phyloP scores from a whole-genome alignment of 2,888 invertebrate genomes.

The Eupithecia exiguata region DNA sequence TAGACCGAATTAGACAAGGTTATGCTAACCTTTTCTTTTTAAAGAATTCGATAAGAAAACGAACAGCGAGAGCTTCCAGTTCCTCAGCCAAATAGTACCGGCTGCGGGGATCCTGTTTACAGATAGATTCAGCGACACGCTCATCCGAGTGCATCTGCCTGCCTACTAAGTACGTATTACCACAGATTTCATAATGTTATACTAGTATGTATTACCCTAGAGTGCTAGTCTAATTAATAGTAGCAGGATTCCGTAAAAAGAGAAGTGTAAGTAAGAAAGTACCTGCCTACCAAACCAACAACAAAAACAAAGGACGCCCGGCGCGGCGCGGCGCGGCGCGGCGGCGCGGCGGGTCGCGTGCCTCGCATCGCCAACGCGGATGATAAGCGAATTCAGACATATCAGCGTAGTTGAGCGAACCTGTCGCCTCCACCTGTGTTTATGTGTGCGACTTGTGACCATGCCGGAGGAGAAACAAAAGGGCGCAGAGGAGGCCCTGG shows the following conservation, averaged over 20 bases:
- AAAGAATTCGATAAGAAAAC: too few relatives aligned
- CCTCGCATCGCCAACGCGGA: neutral
- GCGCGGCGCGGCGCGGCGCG: too few relatives aligned
- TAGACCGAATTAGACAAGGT: too few relatives aligned
- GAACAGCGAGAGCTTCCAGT: too few relatives aligned
- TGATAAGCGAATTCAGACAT: slow-evolving; percentile 25
- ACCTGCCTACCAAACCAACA: neutral
- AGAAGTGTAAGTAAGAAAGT: neutral
- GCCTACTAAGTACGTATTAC: too few relatives aligned
- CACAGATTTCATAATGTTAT: too few relatives aligned
- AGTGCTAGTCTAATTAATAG: neutral
- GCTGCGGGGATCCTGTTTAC: neutral
- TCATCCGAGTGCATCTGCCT: neutral
- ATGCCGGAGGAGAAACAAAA: neutral
- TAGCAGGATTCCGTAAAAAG: neutral
- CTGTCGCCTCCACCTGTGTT: slow-evolving; percentile 19
- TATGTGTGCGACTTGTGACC: neutral
- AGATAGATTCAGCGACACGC: neutral
- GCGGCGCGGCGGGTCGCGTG: neutral
- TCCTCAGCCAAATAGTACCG: too few relatives aligned
- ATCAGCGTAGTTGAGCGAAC: slow-evolving; percentile 15
- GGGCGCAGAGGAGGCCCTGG: slow-evolving; percentile 36
- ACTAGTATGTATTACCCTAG: too few relatives aligned
- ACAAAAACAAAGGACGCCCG: neutral
- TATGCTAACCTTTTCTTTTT: too few relatives aligned